Evolutionary conservation across 1,140 invertebrate genomes (phyloP), one percentile per base, ranked within the genome.

Genomic region (Paramacrobiotus metropolitanus): DNA sequence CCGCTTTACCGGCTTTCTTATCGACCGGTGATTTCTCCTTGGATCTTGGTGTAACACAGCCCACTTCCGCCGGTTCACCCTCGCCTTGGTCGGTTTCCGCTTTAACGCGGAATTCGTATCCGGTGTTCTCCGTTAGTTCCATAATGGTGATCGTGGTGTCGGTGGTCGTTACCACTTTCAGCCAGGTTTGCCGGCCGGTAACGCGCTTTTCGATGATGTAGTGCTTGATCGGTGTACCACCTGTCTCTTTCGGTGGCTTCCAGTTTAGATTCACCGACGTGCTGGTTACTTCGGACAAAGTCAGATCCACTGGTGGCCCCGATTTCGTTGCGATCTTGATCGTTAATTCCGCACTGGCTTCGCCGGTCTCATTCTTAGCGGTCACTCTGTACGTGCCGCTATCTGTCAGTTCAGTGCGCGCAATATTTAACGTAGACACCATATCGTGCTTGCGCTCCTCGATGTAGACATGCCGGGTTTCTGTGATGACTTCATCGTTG

Each of bases 181-280:
- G 44, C 21, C 62, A 45, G 21, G 63, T 60, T 15, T 61, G 63
- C 20, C 34, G 61, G 24, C 64, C 65, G 60, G 69, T 72, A 30
- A 71, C 84, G 70, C 83, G 81, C 69, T 91, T 93, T 70, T 99
- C 91, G 65, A 98, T 85, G 59, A 96, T 82, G 68, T 96, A 98
- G 21, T 81, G 79, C n/a, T 82, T 86, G 65, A 95, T 85, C 0
- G 88, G 86, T 45, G 87, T 82, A 9, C 90, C 90, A 45, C 88
- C 87, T 73, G 93, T 88, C 65, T 83, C 83, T 70, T 86, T 87
- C 0, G 91, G 91, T 62, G 87, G 79, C 1, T 83, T 80, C 91
- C 91, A 95, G 68, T 86, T 82, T 1, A 99, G 75, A 67, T 93
- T 94, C 70, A 86, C 90, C 21, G 89, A 87, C 70, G 96, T 89